phyloP scores from a whole-genome alignment of 2,888 invertebrate species.

The Meta bourneti region DNA sequence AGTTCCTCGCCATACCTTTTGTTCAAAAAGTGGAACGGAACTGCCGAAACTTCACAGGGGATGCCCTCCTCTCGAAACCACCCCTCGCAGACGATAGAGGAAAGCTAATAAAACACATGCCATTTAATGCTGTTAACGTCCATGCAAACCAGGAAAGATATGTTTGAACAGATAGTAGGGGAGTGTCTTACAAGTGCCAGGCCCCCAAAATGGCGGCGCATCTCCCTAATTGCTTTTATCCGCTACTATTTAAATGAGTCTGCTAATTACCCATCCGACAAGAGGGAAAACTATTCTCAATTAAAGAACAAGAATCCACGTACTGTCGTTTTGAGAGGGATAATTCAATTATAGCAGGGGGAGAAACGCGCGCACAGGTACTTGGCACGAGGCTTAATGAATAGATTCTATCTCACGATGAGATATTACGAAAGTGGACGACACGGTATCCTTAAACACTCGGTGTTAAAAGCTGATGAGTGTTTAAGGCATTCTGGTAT shows the following conservation, averaged over 20 bases:
- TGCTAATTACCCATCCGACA: constrained; percentile 12
- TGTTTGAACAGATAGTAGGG: background rate
- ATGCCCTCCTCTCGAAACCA: no score
- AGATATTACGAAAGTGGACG: background rate
- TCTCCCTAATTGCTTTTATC: constrained; percentile 11
- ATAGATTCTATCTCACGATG: background rate
- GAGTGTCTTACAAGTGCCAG: constrained; percentile 1
- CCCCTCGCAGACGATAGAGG: no score
- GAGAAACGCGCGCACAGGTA: background rate
- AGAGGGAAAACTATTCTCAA: background rate
- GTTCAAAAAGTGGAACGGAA: no score
- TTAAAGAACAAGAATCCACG: constrained; percentile 3
- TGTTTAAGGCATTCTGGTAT: background rate
- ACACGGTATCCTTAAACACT: background rate
- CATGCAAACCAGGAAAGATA: background rate
- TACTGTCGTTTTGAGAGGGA: background rate
- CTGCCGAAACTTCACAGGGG: no score
- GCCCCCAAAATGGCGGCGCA: background rate
- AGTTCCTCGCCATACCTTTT: no score
- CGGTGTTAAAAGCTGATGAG: background rate
- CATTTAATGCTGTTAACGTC: background rate
- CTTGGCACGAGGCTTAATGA: background rate
- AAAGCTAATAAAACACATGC: no score
- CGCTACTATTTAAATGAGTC: constrained; percentile 7
- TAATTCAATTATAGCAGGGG: background rate